These are phyloP conservation scores for Bombus consobrinus DNA, from an alignment of 1,140 invertebrate species.

Conservation along the genomic window DNA sequence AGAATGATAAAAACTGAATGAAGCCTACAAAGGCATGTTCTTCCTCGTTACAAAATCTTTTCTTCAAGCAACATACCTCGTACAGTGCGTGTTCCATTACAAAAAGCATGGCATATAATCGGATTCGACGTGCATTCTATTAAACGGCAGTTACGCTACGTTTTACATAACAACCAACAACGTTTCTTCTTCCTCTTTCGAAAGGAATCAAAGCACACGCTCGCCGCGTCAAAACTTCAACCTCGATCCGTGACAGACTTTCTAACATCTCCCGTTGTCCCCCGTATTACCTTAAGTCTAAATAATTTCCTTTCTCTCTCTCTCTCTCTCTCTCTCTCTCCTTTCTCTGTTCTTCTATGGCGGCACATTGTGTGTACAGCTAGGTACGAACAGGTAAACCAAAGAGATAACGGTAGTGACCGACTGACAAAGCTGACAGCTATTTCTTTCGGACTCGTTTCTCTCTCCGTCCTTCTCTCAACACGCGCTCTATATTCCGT, in stretches of 20 bases:
- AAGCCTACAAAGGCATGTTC: neutral
- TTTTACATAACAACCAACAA: slow-evolving; percentile 27
- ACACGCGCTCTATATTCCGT: slow-evolving; percentile 54
- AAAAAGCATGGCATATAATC: neutral
- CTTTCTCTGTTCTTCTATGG: neutral
- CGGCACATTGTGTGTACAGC: slow-evolving; percentile 7
- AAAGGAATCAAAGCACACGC: slow-evolving; percentile 29
- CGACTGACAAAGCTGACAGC: slow-evolving; percentile 62
- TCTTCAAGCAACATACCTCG: neutral
- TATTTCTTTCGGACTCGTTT: slow-evolving; percentile 52
- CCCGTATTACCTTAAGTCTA: slow-evolving; percentile 32
- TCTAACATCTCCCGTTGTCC: slow-evolving; percentile 28
- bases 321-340: slow-evolving; percentile 10
- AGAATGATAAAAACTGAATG: neutral
- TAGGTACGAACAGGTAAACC: slow-evolving; percentile 55
- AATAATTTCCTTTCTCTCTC: slow-evolving; percentile 40
- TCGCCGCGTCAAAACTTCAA: slow-evolving; percentile 33
- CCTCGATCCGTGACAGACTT: slow-evolving; percentile 20
- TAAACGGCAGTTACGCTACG: neutral
- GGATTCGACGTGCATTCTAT: slow-evolving; percentile 8
- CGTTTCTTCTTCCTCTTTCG: slow-evolving; percentile 10
- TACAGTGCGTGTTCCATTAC: neutral
- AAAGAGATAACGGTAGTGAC: slow-evolving; percentile 62
- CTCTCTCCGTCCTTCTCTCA: slow-evolving; percentile 5
- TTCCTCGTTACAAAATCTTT: neutral